Conservation (phyloP, 2,797 vertebrate species). For the Neosilurus hyrtlii region DNA sequence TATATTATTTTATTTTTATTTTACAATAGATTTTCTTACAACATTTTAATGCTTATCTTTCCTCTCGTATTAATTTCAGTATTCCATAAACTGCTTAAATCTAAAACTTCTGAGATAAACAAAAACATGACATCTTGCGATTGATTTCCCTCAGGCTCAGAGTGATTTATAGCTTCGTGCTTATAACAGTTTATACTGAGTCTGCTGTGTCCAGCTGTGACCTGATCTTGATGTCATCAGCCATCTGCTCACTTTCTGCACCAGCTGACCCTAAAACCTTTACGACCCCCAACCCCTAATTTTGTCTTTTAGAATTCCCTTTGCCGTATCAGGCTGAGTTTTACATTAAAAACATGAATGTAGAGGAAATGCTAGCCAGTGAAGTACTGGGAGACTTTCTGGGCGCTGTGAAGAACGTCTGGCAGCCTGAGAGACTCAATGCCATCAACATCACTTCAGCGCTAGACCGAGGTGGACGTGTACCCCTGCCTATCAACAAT, state of each 20-base stretch:
- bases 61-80: not conserved
- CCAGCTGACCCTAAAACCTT: constrained; percentile 10
- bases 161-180: constrained; percentile 8
- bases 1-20: not conserved
- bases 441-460: constrained; percentile 98
- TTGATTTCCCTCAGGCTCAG: constrained; percentile 15
- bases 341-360: constrained; percentile 98
- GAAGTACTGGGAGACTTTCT: constrained; percentile 97
- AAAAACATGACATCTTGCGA: not conserved
- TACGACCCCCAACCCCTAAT: not conserved
- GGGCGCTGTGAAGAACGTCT: constrained; percentile 95
- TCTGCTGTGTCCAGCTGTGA: constrained; percentile 55
- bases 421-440: constrained; percentile 95
- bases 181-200: constrained; percentile 19
- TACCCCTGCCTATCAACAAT: constrained; percentile 95
- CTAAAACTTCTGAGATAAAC: not conserved
- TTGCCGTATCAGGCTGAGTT: constrained; percentile 95
- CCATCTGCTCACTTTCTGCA: constrained; percentile 59
- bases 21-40: not conserved
- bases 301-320: constrained; percentile 81
- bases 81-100: not conserved
- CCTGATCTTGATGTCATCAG: constrained; percentile 62
- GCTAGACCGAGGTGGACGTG: constrained; percentile 90
- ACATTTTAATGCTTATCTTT: not conserved
- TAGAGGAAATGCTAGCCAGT: constrained; percentile 97